These are phyloP conservation scores for Xylota sylvarum DNA, from an alignment of 2,888 invertebrate species.

Conservation along the genomic window DNA sequence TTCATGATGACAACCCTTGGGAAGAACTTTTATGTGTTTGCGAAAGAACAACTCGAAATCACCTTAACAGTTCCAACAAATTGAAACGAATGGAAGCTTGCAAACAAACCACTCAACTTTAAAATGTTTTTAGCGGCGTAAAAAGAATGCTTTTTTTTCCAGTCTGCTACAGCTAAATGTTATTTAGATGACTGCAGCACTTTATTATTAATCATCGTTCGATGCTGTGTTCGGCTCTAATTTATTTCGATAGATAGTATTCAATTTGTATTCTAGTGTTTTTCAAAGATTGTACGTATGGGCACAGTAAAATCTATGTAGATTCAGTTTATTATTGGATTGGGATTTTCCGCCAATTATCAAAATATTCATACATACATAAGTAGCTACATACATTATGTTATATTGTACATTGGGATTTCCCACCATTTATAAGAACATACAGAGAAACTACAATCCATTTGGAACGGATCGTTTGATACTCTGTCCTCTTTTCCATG, in stretches of 20 bases:
- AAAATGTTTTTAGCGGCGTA: conserved; percentile 37
- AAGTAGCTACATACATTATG: too few species aligned
- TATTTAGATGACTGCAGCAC: conserved; percentile 10
- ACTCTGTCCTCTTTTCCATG: too few species aligned
- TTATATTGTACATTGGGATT: too few species aligned
- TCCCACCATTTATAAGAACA: too few species aligned
- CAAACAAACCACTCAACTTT: conserved; percentile 23
- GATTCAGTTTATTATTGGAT: too few species aligned
- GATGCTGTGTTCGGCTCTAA: conserved; percentile 48
- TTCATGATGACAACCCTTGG: conserved; percentile 25
- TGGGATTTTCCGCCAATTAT: too few species aligned
- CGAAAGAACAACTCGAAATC: conserved; percentile 8
- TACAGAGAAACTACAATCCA: too few species aligned
- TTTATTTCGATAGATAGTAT: conserved; percentile 11
- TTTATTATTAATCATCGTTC: conserved; percentile 26
- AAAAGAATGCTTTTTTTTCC: conserved; percentile 14
- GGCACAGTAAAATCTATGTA: too few species aligned
- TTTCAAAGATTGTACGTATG: too few species aligned
- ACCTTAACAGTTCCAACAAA: conserved; percentile 35
- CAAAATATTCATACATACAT: too few species aligned
- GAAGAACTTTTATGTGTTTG: neutral
- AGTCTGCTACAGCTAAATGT: conserved; percentile 9
- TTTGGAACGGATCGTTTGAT: too few species aligned
- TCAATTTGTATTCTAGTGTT: too few species aligned
- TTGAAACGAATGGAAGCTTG: conserved; percentile 41